Evolutionary conservation across 2,797 vertebrate genomes (phyloP), one percentile per base, ranked within the genome.

Genomic region (Coccyzus lansbergi): DNA sequence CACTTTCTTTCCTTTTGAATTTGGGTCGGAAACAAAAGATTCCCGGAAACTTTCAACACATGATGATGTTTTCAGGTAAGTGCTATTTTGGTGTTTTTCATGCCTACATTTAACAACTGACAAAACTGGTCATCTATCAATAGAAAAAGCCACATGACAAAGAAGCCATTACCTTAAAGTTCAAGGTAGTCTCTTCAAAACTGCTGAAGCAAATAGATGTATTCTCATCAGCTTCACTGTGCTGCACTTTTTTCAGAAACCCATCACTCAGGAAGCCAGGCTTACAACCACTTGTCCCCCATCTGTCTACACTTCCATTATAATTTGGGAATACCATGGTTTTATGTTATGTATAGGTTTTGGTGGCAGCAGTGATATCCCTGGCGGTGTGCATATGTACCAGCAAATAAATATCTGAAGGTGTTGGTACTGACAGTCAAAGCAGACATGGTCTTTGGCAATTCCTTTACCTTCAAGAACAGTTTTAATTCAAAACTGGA

Each of bases 61-160:
- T 98, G 98, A 98, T 99, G 98, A 98, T 98, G 98, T 98, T 98
- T 94, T 98, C 98, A 98, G 98, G 98, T 99, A 97, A 44, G 94
- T 90, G 9, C 24, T 33, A 15, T 38, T 64, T 12, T 42, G 8
- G 8, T n/a, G 25, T 56, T 82, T 51, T 70, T 83, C 33, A 64
- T 65, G 31, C 72, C 36, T 24, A 22, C 6, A 14, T 24, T 86
- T 87, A 75, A 58, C 38, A 44, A 46, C 19, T 52, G 25, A 40
- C n/a, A 75, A 80, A 80, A 60, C 76, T 12, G 63, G 16, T 28
- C 5, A 36, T 21, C 38, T 52, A 20, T 44, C n/a, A 55, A n/a
- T 55, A 52, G 21, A 42, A 92, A 59, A 82, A 85, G 4, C 9
- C 17, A 20, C 7, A 67, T 72, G 31, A 58, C 24, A 48, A 68